Evolutionary conservation across 2,113 vertebrate genomes (phyloP), one percentile per base, ranked within the genome.

Genomic region (Montifringilla adamsi): DNA sequence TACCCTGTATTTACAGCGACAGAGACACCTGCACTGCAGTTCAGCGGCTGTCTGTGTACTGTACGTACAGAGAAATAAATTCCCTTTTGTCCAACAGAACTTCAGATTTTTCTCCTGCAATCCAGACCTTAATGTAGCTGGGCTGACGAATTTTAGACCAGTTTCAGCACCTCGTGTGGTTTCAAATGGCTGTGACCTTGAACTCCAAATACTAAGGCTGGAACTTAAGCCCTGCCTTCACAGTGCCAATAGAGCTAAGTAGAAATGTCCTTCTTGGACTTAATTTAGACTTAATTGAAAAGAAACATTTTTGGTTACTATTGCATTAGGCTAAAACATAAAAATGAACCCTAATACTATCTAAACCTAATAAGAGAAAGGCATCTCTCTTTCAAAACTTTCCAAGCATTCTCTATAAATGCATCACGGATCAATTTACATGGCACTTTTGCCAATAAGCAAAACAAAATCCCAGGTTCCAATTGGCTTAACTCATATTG

Each of bases 391-490:
- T 98, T 98, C 97, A 95, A 95, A 98, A 98, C 72, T 98, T 98
- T 98, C 97, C 96, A 97, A 96, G 97, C 94, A 93, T 97, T 97
- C 97, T 93, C 96, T 94, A 93, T 96, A 98, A 98, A 97, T 94
- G 97, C 97, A 98, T 98, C 98, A 97, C 96, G 96, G 97, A 98
- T 98, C 98, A 98, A 98, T 98, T 98, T 98, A 98, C 98, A 98
- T 98, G 98, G 97, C 97, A 84, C 97, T 98, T 98, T 95, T 96
- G 96, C 94, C 97, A 97, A 98, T 98, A 98, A 98, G 98, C 97
- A 98, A 98, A 98, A 98, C 96, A 90, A 97, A 98, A 98, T 98
- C 98, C 98, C 94, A 97, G 97, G 97, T 97, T 98, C 97, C 98
- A 98, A 98, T 97, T 97, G 98, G 98, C 98, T 98, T 98, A 98